Conservation (phyloP, 1,140 invertebrate genomes). For the Ceratosolen solmsi region DNA sequence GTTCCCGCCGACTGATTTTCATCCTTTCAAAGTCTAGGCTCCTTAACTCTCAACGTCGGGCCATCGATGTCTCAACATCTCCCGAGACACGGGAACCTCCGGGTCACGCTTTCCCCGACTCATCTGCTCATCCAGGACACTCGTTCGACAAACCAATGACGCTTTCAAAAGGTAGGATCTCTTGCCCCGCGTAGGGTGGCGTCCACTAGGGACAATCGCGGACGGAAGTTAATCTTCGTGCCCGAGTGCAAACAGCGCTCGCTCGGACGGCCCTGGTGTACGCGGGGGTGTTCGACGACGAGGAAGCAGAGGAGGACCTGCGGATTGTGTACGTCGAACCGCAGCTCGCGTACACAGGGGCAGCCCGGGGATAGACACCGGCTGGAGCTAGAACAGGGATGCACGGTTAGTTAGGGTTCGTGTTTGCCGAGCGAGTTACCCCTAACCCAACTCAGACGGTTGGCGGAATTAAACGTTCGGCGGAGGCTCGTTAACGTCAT, state of each 20-base stretch:
- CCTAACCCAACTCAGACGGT: conserved; percentile 56
- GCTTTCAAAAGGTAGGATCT: too few species aligned
- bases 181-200: too few species aligned
- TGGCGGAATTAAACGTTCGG: conserved; percentile 75
- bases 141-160: too few species aligned
- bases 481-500: conserved; percentile 75
- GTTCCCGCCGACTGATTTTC: too few species aligned
- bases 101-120: too few species aligned
- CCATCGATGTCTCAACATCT: too few species aligned
- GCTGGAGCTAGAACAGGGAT: conserved; percentile 55
- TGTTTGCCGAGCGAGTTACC: conserved; percentile 74
- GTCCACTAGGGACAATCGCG: neutral
- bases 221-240: neutral
- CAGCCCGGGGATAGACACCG: conserved; percentile 1
- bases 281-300: neutral
- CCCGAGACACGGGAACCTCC: too few species aligned
- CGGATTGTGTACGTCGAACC: neutral
- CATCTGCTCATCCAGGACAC: too few species aligned
- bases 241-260: too few species aligned
- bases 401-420: conserved; percentile 74
- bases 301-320: neutral
- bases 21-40: too few species aligned
- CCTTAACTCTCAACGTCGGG: too few species aligned
- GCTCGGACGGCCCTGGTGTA: neutral
- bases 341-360: neutral